Evolutionary conservation across 2,888 invertebrate genomes (phyloP).

Genomic region (Chalcis sispes): DNA sequence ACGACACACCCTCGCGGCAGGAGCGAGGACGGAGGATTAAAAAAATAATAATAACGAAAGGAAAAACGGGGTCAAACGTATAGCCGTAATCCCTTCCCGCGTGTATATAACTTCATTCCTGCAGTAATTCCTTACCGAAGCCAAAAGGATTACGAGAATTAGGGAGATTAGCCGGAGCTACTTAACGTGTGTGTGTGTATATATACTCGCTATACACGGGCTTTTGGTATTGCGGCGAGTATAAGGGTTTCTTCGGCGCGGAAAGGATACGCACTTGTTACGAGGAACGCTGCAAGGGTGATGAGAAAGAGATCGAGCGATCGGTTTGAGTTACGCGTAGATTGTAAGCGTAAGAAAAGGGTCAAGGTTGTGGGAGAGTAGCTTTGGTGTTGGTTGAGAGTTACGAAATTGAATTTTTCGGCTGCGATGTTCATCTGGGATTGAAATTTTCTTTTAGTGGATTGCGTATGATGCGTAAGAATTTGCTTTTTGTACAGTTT

Average conservation of each 20-base stretch:
- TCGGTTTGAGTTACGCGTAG: neutral
- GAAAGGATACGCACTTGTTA: slow-evolving; percentile 9
- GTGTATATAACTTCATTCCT: slow-evolving; percentile 67
- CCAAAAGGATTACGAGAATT: slow-evolving; percentile 73
- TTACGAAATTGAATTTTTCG: slow-evolving; percentile 12
- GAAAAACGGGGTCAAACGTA: slow-evolving; percentile 20
- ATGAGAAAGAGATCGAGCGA: slow-evolving; percentile 5
- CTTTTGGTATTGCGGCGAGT: too few relatives aligned
- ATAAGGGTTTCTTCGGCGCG: slow-evolving; percentile 24
- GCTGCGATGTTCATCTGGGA: too few relatives aligned
- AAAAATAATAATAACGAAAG: too few relatives aligned
- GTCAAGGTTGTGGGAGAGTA: slow-evolving; percentile 38
- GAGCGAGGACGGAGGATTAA: too few relatives aligned
- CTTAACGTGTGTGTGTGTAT: neutral
- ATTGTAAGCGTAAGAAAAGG: slow-evolving; percentile 17
- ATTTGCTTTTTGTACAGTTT: too few relatives aligned
- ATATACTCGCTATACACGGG: neutral
- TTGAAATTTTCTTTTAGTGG: neutral
- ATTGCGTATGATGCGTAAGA: neutral
- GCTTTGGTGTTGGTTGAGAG: slow-evolving; percentile 52
- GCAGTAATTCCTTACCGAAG: slow-evolving; percentile 59
- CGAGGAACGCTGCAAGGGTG: neutral
- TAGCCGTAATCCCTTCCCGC: neutral
- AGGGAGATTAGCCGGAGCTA: slow-evolving; percentile 63
- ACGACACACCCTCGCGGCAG: too few relatives aligned